A percentile compares a stretch with the other conserved stretches of the same genome.
phyloP scores from a whole-genome alignment of 2,797 vertebrate species.

The Tapera naevia region DNA sequence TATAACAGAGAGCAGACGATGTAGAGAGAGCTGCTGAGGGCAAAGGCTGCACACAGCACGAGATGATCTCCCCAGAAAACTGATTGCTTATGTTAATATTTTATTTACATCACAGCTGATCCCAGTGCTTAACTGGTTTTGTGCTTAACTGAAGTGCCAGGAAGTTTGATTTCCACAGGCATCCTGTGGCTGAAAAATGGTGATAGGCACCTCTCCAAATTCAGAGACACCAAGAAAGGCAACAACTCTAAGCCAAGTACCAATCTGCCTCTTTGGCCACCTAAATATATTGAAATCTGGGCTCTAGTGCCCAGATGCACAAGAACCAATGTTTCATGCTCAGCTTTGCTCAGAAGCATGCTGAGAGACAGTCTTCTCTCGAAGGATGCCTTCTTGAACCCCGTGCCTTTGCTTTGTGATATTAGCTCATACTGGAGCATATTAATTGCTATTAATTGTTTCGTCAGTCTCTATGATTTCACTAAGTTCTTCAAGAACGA shows the following conservation, averaged over 20 bases:
- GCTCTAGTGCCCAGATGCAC: not conserved
- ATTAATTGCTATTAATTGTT: not conserved
- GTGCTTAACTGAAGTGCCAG: not conserved
- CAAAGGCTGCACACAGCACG: fast-evolving
- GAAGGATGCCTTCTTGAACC: not conserved
- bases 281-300: not conserved
- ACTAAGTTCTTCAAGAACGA: not conserved
- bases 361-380: not conserved
- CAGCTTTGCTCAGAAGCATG: not conserved
- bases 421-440: not conserved
- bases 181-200: fast-evolving
- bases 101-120: not conserved
- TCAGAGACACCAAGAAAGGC: not conserved
- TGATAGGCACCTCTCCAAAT: not conserved
- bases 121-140: not conserved
- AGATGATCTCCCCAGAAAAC: not conserved
- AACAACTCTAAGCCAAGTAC: not conserved
- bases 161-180: not conserved
- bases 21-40: not conserved
- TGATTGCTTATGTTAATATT: not conserved
- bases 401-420: not conserved
- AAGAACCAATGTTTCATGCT: not conserved
- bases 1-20: not conserved
- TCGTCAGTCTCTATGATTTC: not conserved
- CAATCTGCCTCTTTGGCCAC: not conserved